phyloP scores from a whole-genome alignment of 2,888 invertebrate genomes.

The Archaeoteleia sp. region DNA sequence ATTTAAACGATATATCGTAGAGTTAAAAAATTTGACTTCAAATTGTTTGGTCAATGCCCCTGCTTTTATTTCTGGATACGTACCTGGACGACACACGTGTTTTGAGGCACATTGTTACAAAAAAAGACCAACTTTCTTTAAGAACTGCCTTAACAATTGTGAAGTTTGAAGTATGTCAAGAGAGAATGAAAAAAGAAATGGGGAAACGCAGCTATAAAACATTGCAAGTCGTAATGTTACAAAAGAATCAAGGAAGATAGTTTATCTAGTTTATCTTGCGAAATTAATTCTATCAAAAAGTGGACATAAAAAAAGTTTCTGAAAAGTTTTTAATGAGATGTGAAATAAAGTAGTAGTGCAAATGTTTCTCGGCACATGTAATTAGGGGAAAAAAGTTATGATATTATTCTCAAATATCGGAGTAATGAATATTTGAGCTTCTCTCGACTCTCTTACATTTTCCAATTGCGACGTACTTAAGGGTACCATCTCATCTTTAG shows the following conservation, averaged over 20 bases:
- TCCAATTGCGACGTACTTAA: not conserved
- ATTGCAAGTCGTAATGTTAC: constrained; percentile 14
- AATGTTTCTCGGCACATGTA: no score
- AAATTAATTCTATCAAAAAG: no score
- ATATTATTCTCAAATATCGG: no score
- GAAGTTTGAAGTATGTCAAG: constrained; percentile 44
- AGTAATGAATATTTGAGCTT: no score
- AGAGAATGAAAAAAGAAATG: constrained; percentile 33
- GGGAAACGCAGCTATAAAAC: constrained; percentile 5
- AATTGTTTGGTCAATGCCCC: no score
- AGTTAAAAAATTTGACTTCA: no score
- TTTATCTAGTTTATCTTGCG: no score
- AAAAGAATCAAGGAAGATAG: not conserved
- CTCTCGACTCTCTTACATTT: not conserved
- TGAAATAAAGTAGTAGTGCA: no score
- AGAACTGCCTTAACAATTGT: constrained; percentile 39
- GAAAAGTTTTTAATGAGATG: no score
- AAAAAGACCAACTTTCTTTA: constrained; percentile 39
- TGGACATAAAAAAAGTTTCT: no score
- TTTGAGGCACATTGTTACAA: constrained; percentile 30
- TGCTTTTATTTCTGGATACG: constrained; percentile 17
- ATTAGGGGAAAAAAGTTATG: no score
- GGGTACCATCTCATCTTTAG: not conserved
- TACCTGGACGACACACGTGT: constrained; percentile 28
- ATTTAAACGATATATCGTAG: no score